phyloP scores from a whole-genome alignment of 2,797 vertebrate genomes.

The Neosilurus mollespiculum region DNA sequence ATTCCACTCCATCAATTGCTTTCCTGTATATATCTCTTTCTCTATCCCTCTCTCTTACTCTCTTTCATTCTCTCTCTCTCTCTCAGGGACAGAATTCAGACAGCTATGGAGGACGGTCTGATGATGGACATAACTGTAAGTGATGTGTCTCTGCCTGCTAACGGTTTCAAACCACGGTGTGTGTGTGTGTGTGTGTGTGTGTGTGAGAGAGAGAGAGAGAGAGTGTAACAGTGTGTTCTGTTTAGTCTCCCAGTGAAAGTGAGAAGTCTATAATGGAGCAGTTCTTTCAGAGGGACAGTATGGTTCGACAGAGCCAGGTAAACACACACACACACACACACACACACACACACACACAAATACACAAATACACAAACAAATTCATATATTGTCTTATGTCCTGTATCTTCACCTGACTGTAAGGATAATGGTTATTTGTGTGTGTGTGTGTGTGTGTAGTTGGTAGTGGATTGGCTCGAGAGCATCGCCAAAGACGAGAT shows the following conservation, averaged over 20 bases:
- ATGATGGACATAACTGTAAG: slow-evolving; percentile 88
- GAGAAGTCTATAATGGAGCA: slow-evolving; percentile 88
- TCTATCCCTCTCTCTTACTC: neutral
- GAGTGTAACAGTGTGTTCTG: neutral
- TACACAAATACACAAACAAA: too few relatives aligned
- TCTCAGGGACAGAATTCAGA: slow-evolving; percentile 90
- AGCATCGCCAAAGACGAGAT: slow-evolving; percentile 96
- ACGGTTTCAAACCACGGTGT: too few relatives aligned
- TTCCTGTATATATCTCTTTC: too few relatives aligned
- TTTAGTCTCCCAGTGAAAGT: slow-evolving; percentile 80
- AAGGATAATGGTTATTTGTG: neutral
- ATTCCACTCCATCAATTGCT: too few relatives aligned
- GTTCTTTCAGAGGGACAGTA: slow-evolving; percentile 88
- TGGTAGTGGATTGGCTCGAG: slow-evolving; percentile 98
- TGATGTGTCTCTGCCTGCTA: slow-evolving; percentile 25
- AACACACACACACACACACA: slow-evolving; percentile 13
- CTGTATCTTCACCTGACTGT: neutral
- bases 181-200: neutral
- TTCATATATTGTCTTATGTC: too few relatives aligned
- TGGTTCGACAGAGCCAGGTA: slow-evolving; percentile 96
- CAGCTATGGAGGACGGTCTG: slow-evolving; percentile 87
- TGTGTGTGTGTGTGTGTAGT: slow-evolving; percentile 65
- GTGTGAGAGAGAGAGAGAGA: too few relatives aligned
- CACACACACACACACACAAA: neutral
- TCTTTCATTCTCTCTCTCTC: slow-evolving; percentile 11